These are phyloP conservation scores for Papilio xuthus DNA, from an alignment of 1,140 invertebrate species.

Conservation along the genomic window DNA sequence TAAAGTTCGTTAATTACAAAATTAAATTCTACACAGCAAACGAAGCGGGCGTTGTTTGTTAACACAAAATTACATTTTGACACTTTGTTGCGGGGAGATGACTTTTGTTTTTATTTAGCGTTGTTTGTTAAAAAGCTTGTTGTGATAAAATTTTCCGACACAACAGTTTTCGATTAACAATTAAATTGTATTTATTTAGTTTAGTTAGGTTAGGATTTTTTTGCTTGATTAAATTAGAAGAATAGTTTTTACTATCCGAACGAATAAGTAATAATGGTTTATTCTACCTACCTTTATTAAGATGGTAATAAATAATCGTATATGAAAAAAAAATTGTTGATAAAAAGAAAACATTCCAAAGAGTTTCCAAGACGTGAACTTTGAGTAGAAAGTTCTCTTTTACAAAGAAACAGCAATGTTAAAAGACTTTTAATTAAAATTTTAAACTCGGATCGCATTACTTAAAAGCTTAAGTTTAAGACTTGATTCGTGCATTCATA, in stretches of 20 bases:
- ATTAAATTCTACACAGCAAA: conserved; percentile 13
- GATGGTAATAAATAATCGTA: neutral
- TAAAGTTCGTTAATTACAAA: conserved; percentile 26
- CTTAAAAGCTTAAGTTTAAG: conserved; percentile 3
- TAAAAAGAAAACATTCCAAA: neutral
- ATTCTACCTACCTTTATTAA: too few relatives aligned
- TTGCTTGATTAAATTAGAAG: too few relatives aligned
- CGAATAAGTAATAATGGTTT: too few relatives aligned
- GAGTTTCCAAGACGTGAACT: neutral
- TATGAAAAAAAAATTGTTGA: neutral
- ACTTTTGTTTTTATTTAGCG: conserved; percentile 22
- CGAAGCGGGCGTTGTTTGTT: conserved; percentile 17
- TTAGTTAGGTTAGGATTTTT: too few relatives aligned
- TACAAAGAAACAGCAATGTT: conserved; percentile 12
- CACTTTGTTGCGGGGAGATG: conserved; percentile 17
- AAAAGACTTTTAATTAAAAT: conserved; percentile 12
- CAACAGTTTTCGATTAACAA: neutral
- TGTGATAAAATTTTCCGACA: neutral
- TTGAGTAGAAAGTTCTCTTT: neutral
- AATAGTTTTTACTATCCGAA: too few relatives aligned
- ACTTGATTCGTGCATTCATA: conserved; percentile 1
- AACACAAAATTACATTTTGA: conserved; percentile 27
- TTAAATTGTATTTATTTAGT: neutral
- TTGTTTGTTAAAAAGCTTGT: conserved; percentile 17
- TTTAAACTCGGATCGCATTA: conserved; percentile 11